Evolutionary conservation across 2,113 vertebrate genomes (phyloP).

Genomic region (Eubucco bourcierii): DNA sequence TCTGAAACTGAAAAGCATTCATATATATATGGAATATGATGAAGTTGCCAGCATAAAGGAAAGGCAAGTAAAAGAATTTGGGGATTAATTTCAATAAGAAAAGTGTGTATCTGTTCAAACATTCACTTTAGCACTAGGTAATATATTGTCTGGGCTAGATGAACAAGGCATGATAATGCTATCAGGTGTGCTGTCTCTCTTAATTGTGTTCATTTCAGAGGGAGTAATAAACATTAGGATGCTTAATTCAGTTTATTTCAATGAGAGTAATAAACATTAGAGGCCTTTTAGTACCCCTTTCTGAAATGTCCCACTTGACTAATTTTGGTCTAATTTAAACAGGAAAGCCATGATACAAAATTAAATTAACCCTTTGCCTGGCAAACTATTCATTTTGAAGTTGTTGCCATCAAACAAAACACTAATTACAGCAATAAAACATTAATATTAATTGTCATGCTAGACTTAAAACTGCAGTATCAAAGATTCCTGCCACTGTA

Average conservation of each 20-base stretch:
- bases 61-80: background rate
- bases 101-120: background rate
- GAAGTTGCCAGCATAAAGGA: background rate
- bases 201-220: constrained; percentile 66
- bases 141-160: constrained; percentile 5
- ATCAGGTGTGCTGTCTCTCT: constrained; percentile 50
- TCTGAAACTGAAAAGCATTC: background rate
- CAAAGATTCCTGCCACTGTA: background rate
- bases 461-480: background rate
- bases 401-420: background rate
- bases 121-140: background rate
- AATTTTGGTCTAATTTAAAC: constrained; percentile 51
- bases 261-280: constrained; percentile 70
- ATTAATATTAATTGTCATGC: background rate
- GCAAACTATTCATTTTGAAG: constrained; percentile 47
- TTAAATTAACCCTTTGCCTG: constrained; percentile 55
- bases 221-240: constrained; percentile 71
- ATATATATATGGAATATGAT: constrained; percentile 42
- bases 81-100: background rate
- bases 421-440: background rate
- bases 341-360: constrained; percentile 32
- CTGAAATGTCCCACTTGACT: constrained; percentile 58
- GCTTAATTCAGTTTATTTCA: constrained; percentile 67
- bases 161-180: constrained; percentile 41
- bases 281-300: constrained; percentile 45